A percentile compares a stretch with the other conserved stretches of the same genome.
phyloP scores from a whole-genome alignment of 2,113 vertebrate genomes.

The Coracopsis vasa region DNA sequence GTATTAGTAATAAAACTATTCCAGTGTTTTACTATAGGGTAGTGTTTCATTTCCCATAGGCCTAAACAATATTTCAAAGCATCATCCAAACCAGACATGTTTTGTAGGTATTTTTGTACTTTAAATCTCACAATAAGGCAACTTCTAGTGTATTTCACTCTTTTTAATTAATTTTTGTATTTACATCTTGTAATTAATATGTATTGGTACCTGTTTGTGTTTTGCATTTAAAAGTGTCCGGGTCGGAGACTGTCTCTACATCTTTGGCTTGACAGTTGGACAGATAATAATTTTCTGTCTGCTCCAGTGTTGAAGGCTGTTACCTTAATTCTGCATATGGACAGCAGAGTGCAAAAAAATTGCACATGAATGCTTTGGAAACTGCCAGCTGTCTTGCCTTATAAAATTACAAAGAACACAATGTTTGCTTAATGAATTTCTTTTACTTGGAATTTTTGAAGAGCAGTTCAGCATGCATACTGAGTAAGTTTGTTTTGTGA shows the following conservation, averaged over 20 bases:
- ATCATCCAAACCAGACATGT: not conserved
- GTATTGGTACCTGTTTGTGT: not conserved
- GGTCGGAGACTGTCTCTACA: not conserved
- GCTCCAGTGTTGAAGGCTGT: not conserved
- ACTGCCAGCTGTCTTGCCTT: not conserved
- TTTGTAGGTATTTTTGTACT: not conserved
- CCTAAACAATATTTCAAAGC: not conserved
- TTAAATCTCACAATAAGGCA: not conserved
- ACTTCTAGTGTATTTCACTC: not conserved
- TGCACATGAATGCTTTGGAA: not conserved
- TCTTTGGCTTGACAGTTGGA: not conserved
- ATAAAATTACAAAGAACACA: not conserved
- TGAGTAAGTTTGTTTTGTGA: not conserved
- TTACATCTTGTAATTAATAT: not conserved
- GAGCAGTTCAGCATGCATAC: not conserved
- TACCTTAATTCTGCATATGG: rapidly evolving
- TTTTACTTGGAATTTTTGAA: not conserved
- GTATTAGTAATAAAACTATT: not conserved
- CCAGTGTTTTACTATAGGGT: not conserved
- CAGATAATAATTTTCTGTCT: not conserved
- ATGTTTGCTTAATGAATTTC: not conserved
- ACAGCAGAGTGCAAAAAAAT: not conserved
- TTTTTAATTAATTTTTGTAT: not conserved
- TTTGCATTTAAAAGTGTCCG: not conserved
- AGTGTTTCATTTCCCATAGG: not conserved